Evolutionary conservation across 2,888 invertebrate genomes (phyloP), one percentile per base, ranked within the genome.

Genomic region (Carcina quercana): DNA sequence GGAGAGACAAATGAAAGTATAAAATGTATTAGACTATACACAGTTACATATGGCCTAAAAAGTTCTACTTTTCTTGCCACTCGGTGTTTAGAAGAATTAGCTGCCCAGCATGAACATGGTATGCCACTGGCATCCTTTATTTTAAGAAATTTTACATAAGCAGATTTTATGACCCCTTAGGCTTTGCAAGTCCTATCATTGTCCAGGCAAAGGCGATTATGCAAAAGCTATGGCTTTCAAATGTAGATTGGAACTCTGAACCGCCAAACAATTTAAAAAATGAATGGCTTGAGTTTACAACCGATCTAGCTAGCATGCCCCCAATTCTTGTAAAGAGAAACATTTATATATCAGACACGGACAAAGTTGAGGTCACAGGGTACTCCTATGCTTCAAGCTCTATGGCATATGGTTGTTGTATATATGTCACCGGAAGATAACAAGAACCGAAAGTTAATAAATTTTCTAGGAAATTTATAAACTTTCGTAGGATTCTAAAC

Each of bases 11-110:
- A 39, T 15, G 29, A 41, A 25, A 12, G 8, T 8, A 14, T 45
- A 1, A 25, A 34, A 25, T 42, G 38, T 14, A 29, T 45, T 7
- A 22, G 25, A 8, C 13, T 45, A 7, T 20, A 42, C n/a, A 42
- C 40, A 3, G 39, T 45, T 2, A 42, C 42, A 2, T 45, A 35
- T 26, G 42, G 42, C 1, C n/a, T 38, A 17, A 38, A 37, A 20
- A 28, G 30, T 19, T 28, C 25, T n/a, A 15, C 13, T 15, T 26
- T 15, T 8, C 22, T 33, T 2, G 7, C 10, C 3, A 28, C 13
- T 7, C 8, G 10, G 8, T 27, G 22, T 2, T 26, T 26, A 15
- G 3, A n/a, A 2, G 26, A 26, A 15, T 10, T 26, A n/a, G 26
- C 26, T 14, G 6, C 14, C 5, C n/a, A 10, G 1, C n/a, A 15